These are phyloP conservation scores for Matsumurasca onukii DNA, from an alignment of 1,140 invertebrate genomes.

Conservation along the genomic window DNA sequence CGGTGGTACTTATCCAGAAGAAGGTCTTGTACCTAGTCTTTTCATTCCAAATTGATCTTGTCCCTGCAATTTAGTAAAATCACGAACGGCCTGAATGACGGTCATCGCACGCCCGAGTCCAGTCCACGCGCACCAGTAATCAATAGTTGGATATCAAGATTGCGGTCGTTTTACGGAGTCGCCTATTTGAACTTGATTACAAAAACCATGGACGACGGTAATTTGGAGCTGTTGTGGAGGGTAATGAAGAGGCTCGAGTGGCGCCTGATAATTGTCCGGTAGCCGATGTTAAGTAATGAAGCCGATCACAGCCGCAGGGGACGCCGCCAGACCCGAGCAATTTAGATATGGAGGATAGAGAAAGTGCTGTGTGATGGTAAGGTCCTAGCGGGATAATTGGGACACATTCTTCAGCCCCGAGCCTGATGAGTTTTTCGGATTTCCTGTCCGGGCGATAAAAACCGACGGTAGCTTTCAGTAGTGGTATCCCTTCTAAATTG, in stretches of 20 bases:
- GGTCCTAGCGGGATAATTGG: slow-evolving; percentile 1
- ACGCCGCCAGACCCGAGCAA: neutral
- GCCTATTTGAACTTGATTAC: slow-evolving; percentile 18
- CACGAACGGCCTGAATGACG: too few relatives aligned
- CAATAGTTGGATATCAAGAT: neutral
- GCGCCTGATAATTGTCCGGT: slow-evolving; percentile 3
- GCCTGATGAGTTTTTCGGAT: too few relatives aligned
- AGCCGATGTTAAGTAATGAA: slow-evolving; percentile 23
- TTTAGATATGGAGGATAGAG: slow-evolving; percentile 15
- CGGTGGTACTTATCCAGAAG: too few relatives aligned
- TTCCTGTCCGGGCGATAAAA: too few relatives aligned
- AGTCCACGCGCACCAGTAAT: neutral
- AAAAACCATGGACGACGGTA: slow-evolving; percentile 8
- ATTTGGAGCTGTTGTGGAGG: neutral
- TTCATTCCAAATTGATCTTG: too few relatives aligned
- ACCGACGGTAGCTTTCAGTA: too few relatives aligned
- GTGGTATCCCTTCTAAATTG: too few relatives aligned
- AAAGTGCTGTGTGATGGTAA: slow-evolving; percentile 1
- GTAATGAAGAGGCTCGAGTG: neutral
- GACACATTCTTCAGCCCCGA: slow-evolving; percentile 15
- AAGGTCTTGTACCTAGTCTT: too few relatives aligned
- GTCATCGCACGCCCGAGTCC: neutral
- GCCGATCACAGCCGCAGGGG: neutral
- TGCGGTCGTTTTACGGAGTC: slow-evolving; percentile 8
- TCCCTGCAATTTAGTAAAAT: too few relatives aligned